A percentile compares a stretch with the other conserved stretches of the same genome.
phyloP scores from a whole-genome alignment of 2,797 vertebrate species.

The Acomys russatus region DNA sequence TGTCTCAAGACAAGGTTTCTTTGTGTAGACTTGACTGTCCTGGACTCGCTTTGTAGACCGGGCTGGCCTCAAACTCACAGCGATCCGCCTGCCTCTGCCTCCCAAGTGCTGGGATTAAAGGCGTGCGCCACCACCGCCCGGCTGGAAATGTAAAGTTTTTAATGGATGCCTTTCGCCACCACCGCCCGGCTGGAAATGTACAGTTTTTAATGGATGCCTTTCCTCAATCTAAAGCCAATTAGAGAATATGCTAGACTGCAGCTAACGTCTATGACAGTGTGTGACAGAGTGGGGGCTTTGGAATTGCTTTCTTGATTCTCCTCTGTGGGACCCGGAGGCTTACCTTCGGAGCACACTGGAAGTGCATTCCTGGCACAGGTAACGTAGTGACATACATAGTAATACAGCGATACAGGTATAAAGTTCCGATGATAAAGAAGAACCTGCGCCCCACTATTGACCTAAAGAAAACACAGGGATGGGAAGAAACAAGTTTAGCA shows the following conservation, averaged over 20 bases:
- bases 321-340: constrained; percentile 57
- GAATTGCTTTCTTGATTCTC: not conserved
- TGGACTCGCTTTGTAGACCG: too few species aligned
- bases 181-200: too few species aligned
- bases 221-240: not conserved
- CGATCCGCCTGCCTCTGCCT: too few species aligned
- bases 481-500: constrained; percentile 11
- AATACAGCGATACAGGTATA: constrained; percentile 98
- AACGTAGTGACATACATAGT: constrained; percentile 99
- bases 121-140: too few species aligned
- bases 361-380: constrained; percentile 98
- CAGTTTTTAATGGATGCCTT: not conserved
- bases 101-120: too few species aligned
- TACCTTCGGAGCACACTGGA: constrained; percentile 99
- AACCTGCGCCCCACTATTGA: constrained; percentile 96
- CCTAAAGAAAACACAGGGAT: constrained; percentile 87
- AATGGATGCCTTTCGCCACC: not conserved
- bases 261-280: not conserved
- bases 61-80: too few species aligned
- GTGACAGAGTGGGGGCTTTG: not conserved
- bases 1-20: too few species aligned
- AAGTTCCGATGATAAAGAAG: constrained; percentile 97
- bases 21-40: too few species aligned
- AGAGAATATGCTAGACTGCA: not conserved
- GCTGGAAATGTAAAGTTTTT: too few species aligned